These are phyloP conservation scores for Gymnoscelis rufifasciata DNA, from an alignment of 2,888 invertebrate genomes.

Conservation along the genomic window DNA sequence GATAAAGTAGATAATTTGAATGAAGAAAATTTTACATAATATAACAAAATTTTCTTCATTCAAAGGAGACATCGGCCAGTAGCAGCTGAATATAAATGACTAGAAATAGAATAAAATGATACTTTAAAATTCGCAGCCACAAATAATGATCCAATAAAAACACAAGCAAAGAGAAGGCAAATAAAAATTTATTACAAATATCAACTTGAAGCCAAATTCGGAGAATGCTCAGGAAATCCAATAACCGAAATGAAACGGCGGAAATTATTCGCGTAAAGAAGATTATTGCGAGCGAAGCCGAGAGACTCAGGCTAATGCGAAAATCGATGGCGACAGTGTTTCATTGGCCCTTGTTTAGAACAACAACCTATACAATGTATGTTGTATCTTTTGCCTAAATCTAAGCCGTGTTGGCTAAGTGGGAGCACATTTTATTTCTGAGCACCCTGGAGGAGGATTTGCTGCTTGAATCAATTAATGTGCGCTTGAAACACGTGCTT, in stretches of 20 bases:
- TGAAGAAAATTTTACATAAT: too few relatives aligned
- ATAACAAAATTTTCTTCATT: too few relatives aligned
- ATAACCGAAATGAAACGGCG: slow-evolving; percentile 60
- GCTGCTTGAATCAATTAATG: too few relatives aligned
- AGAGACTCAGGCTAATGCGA: slow-evolving; percentile 28
- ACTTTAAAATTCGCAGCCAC: slow-evolving; percentile 14
- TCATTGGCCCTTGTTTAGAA: slow-evolving; percentile 14
- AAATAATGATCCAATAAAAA: slow-evolving; percentile 50
- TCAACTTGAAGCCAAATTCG: slow-evolving; percentile 44
- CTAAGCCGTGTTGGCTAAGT: too few relatives aligned
- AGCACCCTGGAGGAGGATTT: too few relatives aligned
- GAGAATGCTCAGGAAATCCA: slow-evolving; percentile 47
- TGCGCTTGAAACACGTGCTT: too few relatives aligned
- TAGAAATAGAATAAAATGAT: too few relatives aligned
- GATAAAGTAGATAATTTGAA: too few relatives aligned
- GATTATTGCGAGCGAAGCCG: slow-evolving; percentile 51
- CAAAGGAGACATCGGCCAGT: too few relatives aligned
- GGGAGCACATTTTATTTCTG: too few relatives aligned
- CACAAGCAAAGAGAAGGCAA: slow-evolving; percentile 41
- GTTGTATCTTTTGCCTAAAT: not conserved
- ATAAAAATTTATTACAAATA: slow-evolving; percentile 69
- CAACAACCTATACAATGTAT: slow-evolving; percentile 7
- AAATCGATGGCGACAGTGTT: slow-evolving; percentile 36
- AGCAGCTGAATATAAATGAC: too few relatives aligned
- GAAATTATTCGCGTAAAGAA: slow-evolving; percentile 56